phyloP scores from a whole-genome alignment of 2,888 invertebrate species.

The Melanostoma mellinum region DNA sequence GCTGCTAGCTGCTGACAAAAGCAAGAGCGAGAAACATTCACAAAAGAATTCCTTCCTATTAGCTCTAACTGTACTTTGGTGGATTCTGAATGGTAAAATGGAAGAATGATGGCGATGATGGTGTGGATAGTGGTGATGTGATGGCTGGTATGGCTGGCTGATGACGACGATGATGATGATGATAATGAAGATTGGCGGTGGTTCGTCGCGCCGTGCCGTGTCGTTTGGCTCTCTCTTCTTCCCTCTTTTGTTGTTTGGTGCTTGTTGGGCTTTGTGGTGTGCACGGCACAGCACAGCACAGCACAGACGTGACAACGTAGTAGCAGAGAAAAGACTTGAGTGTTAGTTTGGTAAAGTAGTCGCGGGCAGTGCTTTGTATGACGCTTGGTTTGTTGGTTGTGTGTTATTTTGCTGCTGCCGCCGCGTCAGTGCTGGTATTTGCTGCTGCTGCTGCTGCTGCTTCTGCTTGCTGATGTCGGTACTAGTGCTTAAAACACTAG shows the following conservation, averaged over 20 bases:
- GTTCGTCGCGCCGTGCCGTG: slow-evolving; percentile 32
- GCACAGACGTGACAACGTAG: slow-evolving; percentile 5
- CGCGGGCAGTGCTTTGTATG: slow-evolving; percentile 69
- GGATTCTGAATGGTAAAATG: slow-evolving; percentile 65
- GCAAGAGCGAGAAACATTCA: slow-evolving; percentile 13
- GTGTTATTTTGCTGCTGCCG: slow-evolving; percentile 60
- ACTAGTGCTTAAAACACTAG: slow-evolving; percentile 60
- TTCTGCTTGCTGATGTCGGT: slow-evolving; percentile 67
- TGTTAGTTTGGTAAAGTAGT: slow-evolving; percentile 54
- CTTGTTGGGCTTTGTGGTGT: slow-evolving; percentile 1
- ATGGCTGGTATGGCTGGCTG: slow-evolving; percentile 14
- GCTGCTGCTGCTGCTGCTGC: slow-evolving; percentile 52
- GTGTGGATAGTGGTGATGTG: slow-evolving; percentile 25
- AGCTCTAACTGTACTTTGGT: slow-evolving; percentile 69
- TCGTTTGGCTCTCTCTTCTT: slow-evolving; percentile 22
- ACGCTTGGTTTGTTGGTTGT: slow-evolving; percentile 72
- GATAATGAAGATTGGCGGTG: slow-evolving; percentile 52
- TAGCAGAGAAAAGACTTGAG: slow-evolving; percentile 34
- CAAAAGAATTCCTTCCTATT: slow-evolving; percentile 45
- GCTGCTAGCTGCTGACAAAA: not conserved
- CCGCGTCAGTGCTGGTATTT: slow-evolving; percentile 72
- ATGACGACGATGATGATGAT: slow-evolving; percentile 36
- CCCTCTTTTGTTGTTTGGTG: slow-evolving; percentile 10
- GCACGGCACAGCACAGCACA: slow-evolving; percentile 17
- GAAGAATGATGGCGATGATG: slow-evolving; percentile 43